phyloP scores from a whole-genome alignment of 2,113 vertebrate genomes.

The Heliornis fulica region DNA sequence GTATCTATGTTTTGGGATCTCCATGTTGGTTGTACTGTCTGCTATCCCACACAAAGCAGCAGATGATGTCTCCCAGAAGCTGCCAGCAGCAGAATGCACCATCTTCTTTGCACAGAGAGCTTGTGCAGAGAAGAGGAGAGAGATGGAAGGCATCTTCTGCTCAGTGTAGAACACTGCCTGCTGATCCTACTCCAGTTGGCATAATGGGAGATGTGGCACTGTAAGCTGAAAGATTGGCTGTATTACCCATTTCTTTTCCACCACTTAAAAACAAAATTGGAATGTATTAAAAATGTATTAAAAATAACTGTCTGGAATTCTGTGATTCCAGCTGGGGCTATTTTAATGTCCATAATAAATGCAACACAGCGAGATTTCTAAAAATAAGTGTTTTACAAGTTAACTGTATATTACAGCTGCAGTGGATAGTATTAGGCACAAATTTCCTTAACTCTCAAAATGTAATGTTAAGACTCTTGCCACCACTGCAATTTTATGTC shows the following conservation, averaged over 20 bases:
- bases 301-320: neutral
- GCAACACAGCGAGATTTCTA: neutral
- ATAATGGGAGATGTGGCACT: neutral
- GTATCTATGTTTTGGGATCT: neutral
- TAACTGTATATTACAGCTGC: neutral
- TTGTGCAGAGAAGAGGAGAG: neutral
- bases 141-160: neutral
- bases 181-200: neutral
- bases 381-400: neutral
- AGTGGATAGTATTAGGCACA: neutral
- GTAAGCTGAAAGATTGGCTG: neutral
- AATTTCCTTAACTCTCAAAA: neutral
- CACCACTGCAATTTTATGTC: neutral
- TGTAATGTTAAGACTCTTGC: neutral
- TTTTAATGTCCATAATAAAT: neutral
- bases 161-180: neutral
- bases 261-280: neutral
- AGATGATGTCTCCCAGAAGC: neutral
- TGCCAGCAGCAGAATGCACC: neutral
- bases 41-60: neutral
- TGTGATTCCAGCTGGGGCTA: neutral
- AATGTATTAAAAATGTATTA: neutral
- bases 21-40: neutral
- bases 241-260: neutral
- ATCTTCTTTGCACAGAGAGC: neutral